Conservation (phyloP, 2,888 invertebrate genomes). For the Ligdia adustata region DNA sequence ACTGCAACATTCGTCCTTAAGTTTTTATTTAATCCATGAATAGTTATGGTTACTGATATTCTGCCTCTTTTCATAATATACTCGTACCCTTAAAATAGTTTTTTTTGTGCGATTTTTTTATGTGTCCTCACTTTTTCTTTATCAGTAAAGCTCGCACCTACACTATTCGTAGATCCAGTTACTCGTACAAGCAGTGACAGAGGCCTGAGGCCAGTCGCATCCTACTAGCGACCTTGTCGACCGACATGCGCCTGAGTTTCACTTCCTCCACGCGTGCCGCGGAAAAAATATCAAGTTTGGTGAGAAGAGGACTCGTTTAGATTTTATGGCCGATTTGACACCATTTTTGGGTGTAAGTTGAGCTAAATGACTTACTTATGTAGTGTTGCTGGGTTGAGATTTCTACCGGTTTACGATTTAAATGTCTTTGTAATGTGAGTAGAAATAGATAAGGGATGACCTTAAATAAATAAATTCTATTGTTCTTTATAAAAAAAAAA, state of each 20-base stretch:
- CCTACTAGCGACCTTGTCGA: constrained; percentile 80
- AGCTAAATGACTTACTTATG: constrained; percentile 14
- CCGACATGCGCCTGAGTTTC: constrained; percentile 74
- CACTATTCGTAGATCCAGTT: neutral
- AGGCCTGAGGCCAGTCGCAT: constrained; percentile 59
- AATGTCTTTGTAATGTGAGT: neutral
- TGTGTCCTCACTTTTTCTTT: too few relatives aligned
- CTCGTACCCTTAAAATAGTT: too few relatives aligned
- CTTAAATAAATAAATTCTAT: too few relatives aligned
- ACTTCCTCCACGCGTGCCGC: constrained; percentile 63
- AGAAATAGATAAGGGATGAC: too few relatives aligned
- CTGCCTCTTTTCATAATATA: too few relatives aligned
- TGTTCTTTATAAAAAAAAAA: too few relatives aligned
- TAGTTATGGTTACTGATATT: too few relatives aligned
- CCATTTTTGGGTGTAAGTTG: constrained; percentile 13
- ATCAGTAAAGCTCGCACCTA: constrained; percentile 1
- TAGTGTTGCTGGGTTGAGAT: neutral
- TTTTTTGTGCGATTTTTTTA: too few relatives aligned
- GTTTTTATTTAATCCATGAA: too few relatives aligned
- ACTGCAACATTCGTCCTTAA: too few relatives aligned
- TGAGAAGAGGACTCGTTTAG: constrained; percentile 36
- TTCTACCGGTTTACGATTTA: neutral
- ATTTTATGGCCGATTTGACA: constrained; percentile 29
- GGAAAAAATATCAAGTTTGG: constrained; percentile 44
- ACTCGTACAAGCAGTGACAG: constrained; percentile 16